These are phyloP conservation scores for Dromiciops gliroides DNA, from an alignment of 2,113 vertebrate species.

Conservation along the genomic window DNA sequence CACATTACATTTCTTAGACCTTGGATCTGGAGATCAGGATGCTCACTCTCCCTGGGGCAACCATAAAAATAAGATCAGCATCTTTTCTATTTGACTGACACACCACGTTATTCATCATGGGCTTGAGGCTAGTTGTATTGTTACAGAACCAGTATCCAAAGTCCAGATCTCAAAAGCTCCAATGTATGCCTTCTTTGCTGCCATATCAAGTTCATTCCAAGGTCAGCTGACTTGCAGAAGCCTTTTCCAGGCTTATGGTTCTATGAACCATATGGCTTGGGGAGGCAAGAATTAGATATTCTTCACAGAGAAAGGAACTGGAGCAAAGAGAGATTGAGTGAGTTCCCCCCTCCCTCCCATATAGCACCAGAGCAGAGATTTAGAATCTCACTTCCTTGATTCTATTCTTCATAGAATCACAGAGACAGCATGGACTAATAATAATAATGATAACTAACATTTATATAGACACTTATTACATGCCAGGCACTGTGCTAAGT, in stretches of 20 bases:
- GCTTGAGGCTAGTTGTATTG: neutral
- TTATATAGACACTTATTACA: neutral
- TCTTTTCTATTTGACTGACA: neutral
- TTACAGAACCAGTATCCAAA: neutral
- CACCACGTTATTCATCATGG: neutral
- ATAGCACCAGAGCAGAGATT: neutral
- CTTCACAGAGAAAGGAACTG: neutral
- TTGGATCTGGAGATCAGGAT: neutral
- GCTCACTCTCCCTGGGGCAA: neutral
- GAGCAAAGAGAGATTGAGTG: neutral
- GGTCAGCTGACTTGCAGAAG: neutral
- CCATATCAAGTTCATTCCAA: neutral
- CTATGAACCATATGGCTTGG: neutral
- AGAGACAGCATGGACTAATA: neutral
- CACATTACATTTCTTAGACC: neutral
- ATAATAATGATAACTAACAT: neutral
- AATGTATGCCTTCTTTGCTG: neutral
- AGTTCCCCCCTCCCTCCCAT: neutral
- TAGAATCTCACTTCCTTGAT: neutral
- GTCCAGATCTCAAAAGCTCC: neutral
- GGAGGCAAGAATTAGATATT: neutral
- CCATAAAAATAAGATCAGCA: neutral
- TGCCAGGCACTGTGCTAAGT: neutral
- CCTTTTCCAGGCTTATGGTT: neutral
- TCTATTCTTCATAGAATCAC: neutral